Evolutionary conservation across 2,888 invertebrate species (phyloP).

Genomic region (Tipula lateralis): DNA sequence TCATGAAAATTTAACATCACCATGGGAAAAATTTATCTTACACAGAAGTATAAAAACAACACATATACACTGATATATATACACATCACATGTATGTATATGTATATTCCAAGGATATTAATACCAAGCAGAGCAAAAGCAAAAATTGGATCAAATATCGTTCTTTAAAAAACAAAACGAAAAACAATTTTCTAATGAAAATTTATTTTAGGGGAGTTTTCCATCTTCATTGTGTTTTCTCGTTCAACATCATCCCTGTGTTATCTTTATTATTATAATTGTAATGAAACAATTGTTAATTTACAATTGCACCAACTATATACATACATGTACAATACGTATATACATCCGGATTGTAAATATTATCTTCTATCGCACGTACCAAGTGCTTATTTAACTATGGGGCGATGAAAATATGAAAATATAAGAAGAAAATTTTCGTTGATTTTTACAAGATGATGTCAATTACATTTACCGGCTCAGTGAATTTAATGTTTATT

Average conservation of each 20-base stretch:
- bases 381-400: neutral
- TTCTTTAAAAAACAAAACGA: neutral
- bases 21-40: conserved; percentile 19
- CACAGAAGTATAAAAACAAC: neutral
- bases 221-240: neutral
- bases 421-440: neutral
- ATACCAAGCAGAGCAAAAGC: neutral
- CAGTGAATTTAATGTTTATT: conserved; percentile 3
- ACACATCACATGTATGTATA: neutral
- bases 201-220: conserved; percentile 19
- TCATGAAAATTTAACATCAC: neutral
- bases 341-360: neutral
- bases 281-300: conserved; percentile 19
- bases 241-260: neutral
- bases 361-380: neutral
- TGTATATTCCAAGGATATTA: neutral
- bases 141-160: conserved; percentile 3
- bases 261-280: neutral
- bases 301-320: neutral
- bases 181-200: neutral
- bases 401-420: neutral
- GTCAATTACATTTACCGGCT: neutral
- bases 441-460: neutral
- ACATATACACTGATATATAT: neutral
- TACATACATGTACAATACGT: neutral